These are phyloP conservation scores for Trichonephila inaurata DNA, from an alignment of 1,140 invertebrate species.

Conservation along the genomic window DNA sequence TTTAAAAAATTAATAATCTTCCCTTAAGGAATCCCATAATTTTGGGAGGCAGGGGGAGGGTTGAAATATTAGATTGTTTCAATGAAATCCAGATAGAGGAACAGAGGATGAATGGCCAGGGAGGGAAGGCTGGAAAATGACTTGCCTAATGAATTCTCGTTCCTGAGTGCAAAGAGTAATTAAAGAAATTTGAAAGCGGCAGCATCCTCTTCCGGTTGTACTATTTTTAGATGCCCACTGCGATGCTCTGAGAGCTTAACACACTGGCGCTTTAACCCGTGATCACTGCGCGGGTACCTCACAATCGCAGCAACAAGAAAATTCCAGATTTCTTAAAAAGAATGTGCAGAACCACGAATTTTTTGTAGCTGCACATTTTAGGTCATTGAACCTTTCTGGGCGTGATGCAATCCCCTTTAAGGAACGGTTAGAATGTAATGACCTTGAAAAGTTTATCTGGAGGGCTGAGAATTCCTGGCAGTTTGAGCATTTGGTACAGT, in stretches of 20 bases:
- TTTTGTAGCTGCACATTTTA: no score
- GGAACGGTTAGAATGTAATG: no score
- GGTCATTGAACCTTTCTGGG: no score
- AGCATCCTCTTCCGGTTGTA: slow-evolving; percentile 66
- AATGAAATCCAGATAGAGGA: slow-evolving; percentile 71
- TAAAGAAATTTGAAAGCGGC: slow-evolving; percentile 75
- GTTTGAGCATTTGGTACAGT: no score
- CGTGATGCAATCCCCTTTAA: no score
- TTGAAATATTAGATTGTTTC: slow-evolving; percentile 57
- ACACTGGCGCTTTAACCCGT: slow-evolving; percentile 73
- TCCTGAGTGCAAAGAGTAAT: slow-evolving; percentile 73
- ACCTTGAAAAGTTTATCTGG: no score
- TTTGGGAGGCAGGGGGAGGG: background rate
- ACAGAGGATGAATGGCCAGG: slow-evolving; percentile 1
- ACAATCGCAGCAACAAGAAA: no score
- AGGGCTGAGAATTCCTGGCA: no score
- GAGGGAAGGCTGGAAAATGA: slow-evolving; percentile 60
- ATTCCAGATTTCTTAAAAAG: no score
- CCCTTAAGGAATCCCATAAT: slow-evolving; percentile 2
- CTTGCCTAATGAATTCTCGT: slow-evolving; percentile 75
- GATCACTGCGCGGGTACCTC: no score
- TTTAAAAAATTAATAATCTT: slow-evolving; percentile 57
- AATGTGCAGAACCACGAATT: no score
- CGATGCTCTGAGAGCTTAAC: slow-evolving; percentile 69
- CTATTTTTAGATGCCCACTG: slow-evolving; percentile 76